Conservation (phyloP, 1,140 invertebrate species). For the Parasteatoda tepidariorum region DNA sequence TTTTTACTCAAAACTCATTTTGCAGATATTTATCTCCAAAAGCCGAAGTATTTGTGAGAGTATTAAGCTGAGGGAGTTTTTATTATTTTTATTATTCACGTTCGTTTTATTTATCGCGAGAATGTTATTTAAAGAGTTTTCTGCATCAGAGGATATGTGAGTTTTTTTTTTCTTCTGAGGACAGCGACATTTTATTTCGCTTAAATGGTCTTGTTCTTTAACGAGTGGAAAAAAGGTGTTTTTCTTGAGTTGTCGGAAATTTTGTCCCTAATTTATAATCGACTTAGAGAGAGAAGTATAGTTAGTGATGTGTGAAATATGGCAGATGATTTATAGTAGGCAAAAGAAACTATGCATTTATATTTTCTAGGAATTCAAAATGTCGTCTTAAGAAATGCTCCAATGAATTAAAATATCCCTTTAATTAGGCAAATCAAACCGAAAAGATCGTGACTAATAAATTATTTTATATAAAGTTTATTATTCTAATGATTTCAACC, state of each 20-base stretch:
- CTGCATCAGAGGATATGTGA: not conserved
- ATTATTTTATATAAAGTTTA: no score
- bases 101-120: not conserved
- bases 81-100: not conserved
- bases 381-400: no score
- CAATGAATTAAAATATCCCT: no score
- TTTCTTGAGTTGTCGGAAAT: not conserved
- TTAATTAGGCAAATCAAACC: no score
- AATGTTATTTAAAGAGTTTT: not conserved
- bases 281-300: not conserved
- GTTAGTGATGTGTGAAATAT: not conserved
- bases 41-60: not conserved
- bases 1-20: slow-evolving; percentile 31
- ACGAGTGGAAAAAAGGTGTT: not conserved
- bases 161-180: not conserved
- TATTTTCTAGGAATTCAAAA: no score
- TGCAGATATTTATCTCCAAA: slow-evolving; percentile 43
- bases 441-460: no score
- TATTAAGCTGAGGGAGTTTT: not conserved
- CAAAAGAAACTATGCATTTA: no score
- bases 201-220: slow-evolving; percentile 3
- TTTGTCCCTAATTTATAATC: not conserved
- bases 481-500: no score
- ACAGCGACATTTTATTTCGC: slow-evolving; percentile 13
- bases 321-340: not conserved